A percentile compares a stretch with the other conserved stretches of the same genome.
Evolutionary conservation across 2,113 vertebrate species (phyloP).

Genomic region (Mormyrus iriodes): DNA sequence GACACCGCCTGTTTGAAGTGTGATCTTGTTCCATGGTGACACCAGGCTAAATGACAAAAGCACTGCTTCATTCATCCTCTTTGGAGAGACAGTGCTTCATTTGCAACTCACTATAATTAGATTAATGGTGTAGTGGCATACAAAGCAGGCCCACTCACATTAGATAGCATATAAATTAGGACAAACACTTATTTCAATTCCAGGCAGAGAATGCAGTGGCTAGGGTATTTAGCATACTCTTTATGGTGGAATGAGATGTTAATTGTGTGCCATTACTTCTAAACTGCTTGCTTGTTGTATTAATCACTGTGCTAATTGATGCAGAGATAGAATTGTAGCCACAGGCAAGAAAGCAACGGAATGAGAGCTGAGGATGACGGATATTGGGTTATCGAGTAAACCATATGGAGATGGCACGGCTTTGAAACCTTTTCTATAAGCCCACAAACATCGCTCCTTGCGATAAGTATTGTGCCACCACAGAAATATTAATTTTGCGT

Average conservation of each 20-base stretch:
- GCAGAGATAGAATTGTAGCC: constrained; percentile 96
- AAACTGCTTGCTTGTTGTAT: constrained; percentile 99
- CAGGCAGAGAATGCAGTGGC: constrained; percentile 78
- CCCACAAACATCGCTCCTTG: constrained; percentile 56
- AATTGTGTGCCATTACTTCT: constrained; percentile 99
- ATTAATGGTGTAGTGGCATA: constrained; percentile 83
- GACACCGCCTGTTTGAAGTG: constrained; percentile 55
- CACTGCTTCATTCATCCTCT: constrained; percentile 65
- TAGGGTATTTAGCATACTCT: constrained; percentile 88
- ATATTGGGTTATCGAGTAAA: constrained; percentile 82
- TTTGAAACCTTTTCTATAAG: constrained; percentile 74
- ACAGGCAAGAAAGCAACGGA: constrained; percentile 82
- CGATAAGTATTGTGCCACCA: constrained; percentile 37
- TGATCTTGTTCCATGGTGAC: constrained; percentile 58
- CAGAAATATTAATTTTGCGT: constrained; percentile 19
- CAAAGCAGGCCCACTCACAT: constrained; percentile 82
- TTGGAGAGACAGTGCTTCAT: constrained; percentile 77
- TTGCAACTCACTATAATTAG: constrained; percentile 93
- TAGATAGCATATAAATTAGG: constrained; percentile 85
- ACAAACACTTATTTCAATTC: constrained; percentile 89
- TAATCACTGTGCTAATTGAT: constrained; percentile 99
- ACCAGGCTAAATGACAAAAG: constrained; percentile 73
- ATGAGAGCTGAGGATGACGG: constrained; percentile 74
- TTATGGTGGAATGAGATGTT: constrained; percentile 95
- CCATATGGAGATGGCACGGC: constrained; percentile 83